Percentiles rank a stretch among this genome's conserved stretches.
Evolutionary conservation across 2,113 vertebrate species (phyloP).

Genomic region (Bujurquina vittata): DNA sequence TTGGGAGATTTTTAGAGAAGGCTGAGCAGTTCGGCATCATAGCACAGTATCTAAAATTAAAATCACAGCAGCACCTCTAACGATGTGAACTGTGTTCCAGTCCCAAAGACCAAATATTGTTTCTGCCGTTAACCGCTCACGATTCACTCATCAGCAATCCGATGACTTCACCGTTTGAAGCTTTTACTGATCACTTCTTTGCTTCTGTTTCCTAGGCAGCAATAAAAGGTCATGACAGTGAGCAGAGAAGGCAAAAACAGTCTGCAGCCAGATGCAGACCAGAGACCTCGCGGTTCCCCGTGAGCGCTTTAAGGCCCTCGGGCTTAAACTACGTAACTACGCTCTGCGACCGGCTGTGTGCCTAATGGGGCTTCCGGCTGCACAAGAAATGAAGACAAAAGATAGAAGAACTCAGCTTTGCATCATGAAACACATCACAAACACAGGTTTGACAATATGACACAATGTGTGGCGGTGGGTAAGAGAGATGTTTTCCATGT

Average conservation of each 20-base stretch:
- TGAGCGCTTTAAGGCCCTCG: neutral
- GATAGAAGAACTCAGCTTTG: neutral
- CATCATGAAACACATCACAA: neutral
- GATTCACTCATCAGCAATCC: neutral
- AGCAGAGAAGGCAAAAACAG: neutral
- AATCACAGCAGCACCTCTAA: neutral
- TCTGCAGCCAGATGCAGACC: neutral
- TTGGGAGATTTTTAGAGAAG: neutral
- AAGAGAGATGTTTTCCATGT: too few species aligned
- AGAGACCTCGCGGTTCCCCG: neutral
- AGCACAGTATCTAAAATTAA: neutral
- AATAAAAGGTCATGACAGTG: neutral
- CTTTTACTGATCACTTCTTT: neutral
- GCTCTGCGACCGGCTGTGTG: neutral
- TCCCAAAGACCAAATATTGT: neutral
- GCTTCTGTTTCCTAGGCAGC: neutral
- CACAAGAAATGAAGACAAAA: neutral
- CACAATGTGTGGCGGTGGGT: neutral
- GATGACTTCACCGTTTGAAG: neutral
- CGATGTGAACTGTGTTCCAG: neutral
- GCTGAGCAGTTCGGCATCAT: slow-evolving; percentile 1
- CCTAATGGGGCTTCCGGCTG: neutral
- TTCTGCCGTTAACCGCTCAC: neutral
- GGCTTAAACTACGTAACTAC: neutral
- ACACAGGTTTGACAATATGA: neutral